Conservation (phyloP, 2,888 invertebrate species). For the Rotaria macrura region DNA sequence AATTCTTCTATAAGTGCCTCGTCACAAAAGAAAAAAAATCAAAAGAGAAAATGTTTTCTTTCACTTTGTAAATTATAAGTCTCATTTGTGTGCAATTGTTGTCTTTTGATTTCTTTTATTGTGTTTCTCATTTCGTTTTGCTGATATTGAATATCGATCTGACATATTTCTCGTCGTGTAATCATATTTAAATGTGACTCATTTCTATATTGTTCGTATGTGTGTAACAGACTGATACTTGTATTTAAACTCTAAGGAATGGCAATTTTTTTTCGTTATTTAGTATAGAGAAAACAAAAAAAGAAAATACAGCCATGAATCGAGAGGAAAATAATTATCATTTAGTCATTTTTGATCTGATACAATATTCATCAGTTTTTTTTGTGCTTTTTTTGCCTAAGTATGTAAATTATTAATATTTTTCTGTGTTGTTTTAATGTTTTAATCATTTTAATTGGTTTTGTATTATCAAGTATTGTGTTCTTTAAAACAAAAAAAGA, state of each 20-base stretch:
- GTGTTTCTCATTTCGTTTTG: not conserved
- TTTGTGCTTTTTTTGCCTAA: not conserved
- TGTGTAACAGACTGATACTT: not conserved
- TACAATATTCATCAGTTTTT: not conserved
- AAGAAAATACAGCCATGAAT: not conserved
- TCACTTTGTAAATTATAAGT: not conserved
- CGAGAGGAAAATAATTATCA: not conserved
- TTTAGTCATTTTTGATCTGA: slow-evolving; percentile 18
- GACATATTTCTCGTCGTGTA: not conserved
- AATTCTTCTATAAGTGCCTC: not conserved
- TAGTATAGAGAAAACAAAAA: not conserved
- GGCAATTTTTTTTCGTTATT: not conserved
- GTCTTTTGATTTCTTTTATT: not conserved
- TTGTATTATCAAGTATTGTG: not conserved
- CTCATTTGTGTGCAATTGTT: not conserved
- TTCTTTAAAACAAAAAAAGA: not conserved
- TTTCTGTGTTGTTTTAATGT: not conserved
- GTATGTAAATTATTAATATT: not conserved
- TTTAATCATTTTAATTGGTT: not conserved
- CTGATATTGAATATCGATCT: not conserved
- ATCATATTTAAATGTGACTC: not conserved
- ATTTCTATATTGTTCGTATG: not conserved
- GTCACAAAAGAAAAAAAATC: not conserved
- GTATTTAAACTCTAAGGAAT: not conserved
- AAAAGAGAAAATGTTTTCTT: not conserved